These are phyloP conservation scores for Caenorhabditis drosophilae DNA, from an alignment of 2,888 invertebrate species.

Conservation along the genomic window DNA sequence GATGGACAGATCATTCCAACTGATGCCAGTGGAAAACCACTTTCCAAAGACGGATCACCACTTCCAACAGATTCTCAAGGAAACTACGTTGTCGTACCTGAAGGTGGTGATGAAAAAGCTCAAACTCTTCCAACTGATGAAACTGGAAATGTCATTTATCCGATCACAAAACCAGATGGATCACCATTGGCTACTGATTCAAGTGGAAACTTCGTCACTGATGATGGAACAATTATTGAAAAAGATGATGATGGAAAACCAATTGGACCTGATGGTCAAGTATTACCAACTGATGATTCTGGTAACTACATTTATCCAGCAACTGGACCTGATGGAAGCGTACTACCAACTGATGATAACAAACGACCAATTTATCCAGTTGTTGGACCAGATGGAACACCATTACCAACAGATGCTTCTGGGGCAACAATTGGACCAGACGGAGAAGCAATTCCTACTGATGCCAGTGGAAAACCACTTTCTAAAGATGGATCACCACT, in stretches of 20 bases:
- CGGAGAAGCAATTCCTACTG: constrained; percentile 23
- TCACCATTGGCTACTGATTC: constrained; percentile 27
- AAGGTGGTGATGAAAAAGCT: constrained; percentile 2
- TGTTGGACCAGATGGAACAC: constrained; percentile 25
- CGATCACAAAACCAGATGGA: constrained; percentile 34
- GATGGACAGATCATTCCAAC: constrained; percentile 28
- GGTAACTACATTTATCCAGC: constrained; percentile 31
- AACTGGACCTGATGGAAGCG: constrained; percentile 29
- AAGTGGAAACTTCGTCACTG: constrained; percentile 34
- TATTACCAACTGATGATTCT: constrained; percentile 13
- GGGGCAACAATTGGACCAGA: constrained; percentile 36
- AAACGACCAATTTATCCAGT: constrained; percentile 26
- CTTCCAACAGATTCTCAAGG: constrained; percentile 35
- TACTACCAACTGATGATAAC: constrained; percentile 32
- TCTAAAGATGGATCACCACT: constrained; percentile 40
- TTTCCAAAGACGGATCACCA: constrained; percentile 17
- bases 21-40: constrained; percentile 14
- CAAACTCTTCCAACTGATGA: constrained; percentile 23
- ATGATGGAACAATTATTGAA: constrained; percentile 15
- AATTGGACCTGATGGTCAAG: constrained; percentile 38
- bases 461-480: constrained; percentile 23
- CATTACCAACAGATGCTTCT: constrained; percentile 26
- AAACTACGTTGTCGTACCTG: constrained; percentile 11
- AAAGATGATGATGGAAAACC: constrained; percentile 22
- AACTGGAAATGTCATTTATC: constrained; percentile 24